Evolutionary conservation across 1,140 invertebrate species (phyloP).

Genomic region (Pissodes strobi): DNA sequence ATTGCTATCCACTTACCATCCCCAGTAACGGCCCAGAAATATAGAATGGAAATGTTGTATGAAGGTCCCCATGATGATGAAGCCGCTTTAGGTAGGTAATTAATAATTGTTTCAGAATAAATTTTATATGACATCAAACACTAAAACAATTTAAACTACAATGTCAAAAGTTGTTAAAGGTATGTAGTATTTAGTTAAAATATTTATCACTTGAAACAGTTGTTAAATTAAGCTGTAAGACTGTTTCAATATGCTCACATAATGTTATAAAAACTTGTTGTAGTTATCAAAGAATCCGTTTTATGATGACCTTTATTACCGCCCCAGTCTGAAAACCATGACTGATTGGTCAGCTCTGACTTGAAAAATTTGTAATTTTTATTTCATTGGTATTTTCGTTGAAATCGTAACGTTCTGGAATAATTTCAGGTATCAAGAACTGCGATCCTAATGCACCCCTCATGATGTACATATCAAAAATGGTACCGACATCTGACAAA

Average conservation of each 20-base stretch:
- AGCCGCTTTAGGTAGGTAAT: slow-evolving; percentile 75
- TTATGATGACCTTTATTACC: slow-evolving; percentile 25
- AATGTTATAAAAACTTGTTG: too few relatives aligned
- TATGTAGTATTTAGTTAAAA: too few relatives aligned
- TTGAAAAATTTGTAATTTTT: not conserved
- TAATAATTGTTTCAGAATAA: not conserved
- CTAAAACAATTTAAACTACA: too few relatives aligned
- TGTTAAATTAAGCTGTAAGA: too few relatives aligned
- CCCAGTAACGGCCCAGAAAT: slow-evolving; percentile 97
- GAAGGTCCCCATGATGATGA: slow-evolving; percentile 98
- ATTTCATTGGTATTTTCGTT: slow-evolving; percentile 1
- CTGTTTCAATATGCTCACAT: too few relatives aligned
- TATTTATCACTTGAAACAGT: too few relatives aligned
- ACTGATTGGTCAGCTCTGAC: slow-evolving; percentile 19
- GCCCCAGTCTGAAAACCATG: slow-evolving; percentile 25
- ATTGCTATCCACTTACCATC: slow-evolving; percentile 99
- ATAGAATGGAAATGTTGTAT: slow-evolving; percentile 99
- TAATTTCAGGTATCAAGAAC: slow-evolving; percentile 64
- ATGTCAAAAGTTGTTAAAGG: too few relatives aligned
- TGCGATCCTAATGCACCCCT: slow-evolving; percentile 96
- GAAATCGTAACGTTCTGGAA: not conserved
- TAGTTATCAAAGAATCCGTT: too few relatives aligned
- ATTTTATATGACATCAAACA: too few relatives aligned
- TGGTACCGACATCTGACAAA: slow-evolving; percentile 99
- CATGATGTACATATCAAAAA: slow-evolving; percentile 99